These are phyloP conservation scores for Nomia melanderi DNA, from an alignment of 1,140 invertebrate species.

Conservation along the genomic window DNA sequence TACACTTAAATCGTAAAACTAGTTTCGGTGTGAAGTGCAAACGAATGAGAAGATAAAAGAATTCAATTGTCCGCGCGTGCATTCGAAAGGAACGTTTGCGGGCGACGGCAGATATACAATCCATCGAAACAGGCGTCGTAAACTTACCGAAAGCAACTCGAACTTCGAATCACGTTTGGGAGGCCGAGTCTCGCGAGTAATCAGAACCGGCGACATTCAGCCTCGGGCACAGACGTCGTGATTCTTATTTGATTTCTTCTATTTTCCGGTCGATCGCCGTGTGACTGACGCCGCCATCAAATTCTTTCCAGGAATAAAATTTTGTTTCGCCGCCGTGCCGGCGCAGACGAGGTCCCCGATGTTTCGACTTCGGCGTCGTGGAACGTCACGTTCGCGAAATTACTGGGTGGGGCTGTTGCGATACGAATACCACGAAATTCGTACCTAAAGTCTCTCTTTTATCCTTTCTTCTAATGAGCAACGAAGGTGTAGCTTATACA, in stretches of 20 bases:
- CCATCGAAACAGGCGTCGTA: constrained; percentile 16
- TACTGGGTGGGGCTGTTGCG: not conserved
- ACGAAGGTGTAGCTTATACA: no score
- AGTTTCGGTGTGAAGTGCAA: no score
- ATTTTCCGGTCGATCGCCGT: constrained; percentile 7
- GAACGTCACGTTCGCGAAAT: constrained; percentile 17
- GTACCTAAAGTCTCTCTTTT: no score
- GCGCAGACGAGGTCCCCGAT: not conserved
- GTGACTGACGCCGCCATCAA: constrained; percentile 46
- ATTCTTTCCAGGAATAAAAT: constrained; percentile 36
- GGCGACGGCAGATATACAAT: not conserved
- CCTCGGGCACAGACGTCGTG: constrained; percentile 3
- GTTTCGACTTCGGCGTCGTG: not conserved
- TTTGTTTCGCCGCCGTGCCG: constrained; percentile 10
- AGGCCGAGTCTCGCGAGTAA: constrained; percentile 49
- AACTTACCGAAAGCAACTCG: constrained; percentile 49
- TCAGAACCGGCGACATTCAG: constrained; percentile 44
- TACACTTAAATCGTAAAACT: no score
- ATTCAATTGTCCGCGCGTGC: no score
- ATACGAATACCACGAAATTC: constrained; percentile 2
- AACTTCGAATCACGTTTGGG: constrained; percentile 55
- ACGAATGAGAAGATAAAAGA: no score
- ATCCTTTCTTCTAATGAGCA: no score
- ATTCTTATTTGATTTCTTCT: constrained; percentile 46
- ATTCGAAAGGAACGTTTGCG: not conserved